These are phyloP conservation scores for Argyresthia goedartella DNA, from an alignment of 2,888 invertebrate species.

Conservation along the genomic window DNA sequence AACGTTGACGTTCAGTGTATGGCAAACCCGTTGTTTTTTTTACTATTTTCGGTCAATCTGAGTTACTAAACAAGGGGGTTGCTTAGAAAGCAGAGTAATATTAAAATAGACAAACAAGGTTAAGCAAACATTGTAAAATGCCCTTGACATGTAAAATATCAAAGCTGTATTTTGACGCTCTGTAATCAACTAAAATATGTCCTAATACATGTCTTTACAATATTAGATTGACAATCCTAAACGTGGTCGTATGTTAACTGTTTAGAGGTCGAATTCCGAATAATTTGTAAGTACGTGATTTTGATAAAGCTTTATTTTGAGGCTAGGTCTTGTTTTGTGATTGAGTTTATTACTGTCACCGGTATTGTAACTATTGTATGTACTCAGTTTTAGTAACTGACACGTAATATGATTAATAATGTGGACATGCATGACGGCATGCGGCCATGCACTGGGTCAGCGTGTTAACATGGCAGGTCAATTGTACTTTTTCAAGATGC, in stretches of 20 bases:
- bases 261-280: neutral
- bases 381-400: neutral
- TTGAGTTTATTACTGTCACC: neutral
- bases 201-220: too few species aligned
- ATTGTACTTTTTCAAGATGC: neutral
- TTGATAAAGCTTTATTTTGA: neutral
- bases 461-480: neutral
- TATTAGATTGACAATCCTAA: too few species aligned
- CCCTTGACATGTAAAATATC: too few species aligned
- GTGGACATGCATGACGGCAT: neutral
- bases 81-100: too few species aligned
- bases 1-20: too few species aligned
- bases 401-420: neutral
- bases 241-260: neutral
- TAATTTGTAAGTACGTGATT: neutral
- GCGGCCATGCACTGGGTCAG: neutral
- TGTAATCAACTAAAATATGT: too few species aligned
- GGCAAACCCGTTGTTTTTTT: too few species aligned
- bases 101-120: too few species aligned
- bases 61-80: too few species aligned
- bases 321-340: neutral
- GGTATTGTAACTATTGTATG: neutral
- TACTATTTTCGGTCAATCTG: too few species aligned
- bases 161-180: too few species aligned
- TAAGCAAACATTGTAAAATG: too few species aligned